A percentile compares a stretch with the other conserved stretches of the same genome.
These are phyloP conservation scores for Germaria angustata DNA, from an alignment of 2,888 invertebrate genomes.

Conservation along the genomic window DNA sequence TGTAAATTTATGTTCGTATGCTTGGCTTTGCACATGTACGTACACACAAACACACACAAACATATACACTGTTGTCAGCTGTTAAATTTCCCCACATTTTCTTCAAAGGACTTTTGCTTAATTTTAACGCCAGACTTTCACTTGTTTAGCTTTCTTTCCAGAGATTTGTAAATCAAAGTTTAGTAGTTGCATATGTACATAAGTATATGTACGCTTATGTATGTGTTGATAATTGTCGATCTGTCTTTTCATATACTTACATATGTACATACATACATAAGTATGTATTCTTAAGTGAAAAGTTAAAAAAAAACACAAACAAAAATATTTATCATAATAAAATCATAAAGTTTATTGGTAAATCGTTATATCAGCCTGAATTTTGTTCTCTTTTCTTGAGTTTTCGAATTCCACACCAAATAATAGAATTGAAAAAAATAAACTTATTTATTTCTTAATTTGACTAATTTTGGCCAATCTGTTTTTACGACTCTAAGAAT, in stretches of 20 bases:
- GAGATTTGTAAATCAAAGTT: constrained; percentile 9
- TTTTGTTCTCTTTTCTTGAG: neutral
- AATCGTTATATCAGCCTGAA: neutral
- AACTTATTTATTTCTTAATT: neutral
- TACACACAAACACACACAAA: neutral
- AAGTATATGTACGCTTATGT: neutral
- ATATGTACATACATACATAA: neutral
- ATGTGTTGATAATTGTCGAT: constrained; percentile 62
- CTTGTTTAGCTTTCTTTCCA: constrained; percentile 12
- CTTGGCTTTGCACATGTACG: neutral
- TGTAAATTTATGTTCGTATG: neutral
- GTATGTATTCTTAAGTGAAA: too few relatives aligned
- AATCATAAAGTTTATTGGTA: too few relatives aligned
- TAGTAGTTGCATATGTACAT: neutral
- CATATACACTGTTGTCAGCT: constrained; percentile 60
- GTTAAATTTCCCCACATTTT: constrained; percentile 66
- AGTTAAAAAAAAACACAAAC: too few relatives aligned
- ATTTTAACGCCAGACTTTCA: constrained; percentile 49
- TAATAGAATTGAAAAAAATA: neutral
- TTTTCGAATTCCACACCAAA: neutral
- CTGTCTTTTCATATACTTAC: constrained; percentile 61
- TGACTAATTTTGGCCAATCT: too few relatives aligned
- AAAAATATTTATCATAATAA: too few relatives aligned
- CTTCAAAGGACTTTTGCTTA: constrained; percentile 13
- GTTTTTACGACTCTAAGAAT: too few relatives aligned